Base-by-base conservation (phyloP, 2,113 vertebrate species). In the Tenrec ecaudatus region DNA sequence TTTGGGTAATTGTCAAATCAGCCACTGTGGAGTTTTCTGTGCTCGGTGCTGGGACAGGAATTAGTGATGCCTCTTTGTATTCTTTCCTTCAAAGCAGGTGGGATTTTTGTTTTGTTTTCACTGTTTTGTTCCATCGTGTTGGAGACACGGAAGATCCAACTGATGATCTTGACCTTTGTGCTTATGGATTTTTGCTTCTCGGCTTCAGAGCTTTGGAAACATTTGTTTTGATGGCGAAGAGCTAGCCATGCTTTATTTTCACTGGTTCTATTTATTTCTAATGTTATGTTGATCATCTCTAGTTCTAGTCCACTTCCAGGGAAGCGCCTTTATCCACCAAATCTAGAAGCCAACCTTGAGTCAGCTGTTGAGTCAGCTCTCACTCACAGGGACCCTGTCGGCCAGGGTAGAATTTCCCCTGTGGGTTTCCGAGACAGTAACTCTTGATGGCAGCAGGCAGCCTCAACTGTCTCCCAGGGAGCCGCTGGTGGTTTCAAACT, bases 241-340 rank as follows among this genome's bases (percentile, higher is more conserved):
- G 31, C 95, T 93, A 69, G 53, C 69, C 88, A 75, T 82, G 73
- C 82, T 92, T 96, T 95, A 92, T 94, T 97, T 95, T 95, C 85
- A 88, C 77, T 92, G 83, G 87, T 93, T 36, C 68, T 85, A 82
- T 95, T 89, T 53, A 53, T 53, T 53, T 53, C 11, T 53, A 53
- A 53, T 53, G 47, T 94, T 88, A 92, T 93, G 89, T 80, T 92
- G 81, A 93, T 29, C 43, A 6, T 31, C 23, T 62, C 90, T 62
- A 92, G 33, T 86, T 93, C 66, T 78, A 90, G 76, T 77, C 79
- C 27, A 40, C 64, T 95, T 90, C 86, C 64, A 64, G 90, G 47
- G 90, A 94, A 82, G 94, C 86, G 38, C 82, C 62, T 66, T 62
- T 62, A 53, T 53, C 9, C 12, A 2, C 47, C 47, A 53, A 10